phyloP scores from a whole-genome alignment of 1,140 invertebrate species.

The Dreissena rostriformis region DNA sequence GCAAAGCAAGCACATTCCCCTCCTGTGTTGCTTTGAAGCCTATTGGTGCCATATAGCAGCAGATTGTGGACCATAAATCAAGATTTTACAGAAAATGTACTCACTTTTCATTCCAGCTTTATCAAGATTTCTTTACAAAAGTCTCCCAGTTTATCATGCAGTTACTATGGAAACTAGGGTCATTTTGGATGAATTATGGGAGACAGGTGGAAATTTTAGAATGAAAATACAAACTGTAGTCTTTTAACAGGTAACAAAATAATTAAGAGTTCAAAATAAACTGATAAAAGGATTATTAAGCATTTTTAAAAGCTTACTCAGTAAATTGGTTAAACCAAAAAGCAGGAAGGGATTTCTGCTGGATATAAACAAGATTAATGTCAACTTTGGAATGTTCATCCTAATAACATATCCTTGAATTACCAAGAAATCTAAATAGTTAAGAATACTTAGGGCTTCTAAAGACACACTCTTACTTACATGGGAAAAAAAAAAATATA shows the following conservation, averaged over 20 bases:
- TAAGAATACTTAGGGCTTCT: too few relatives aligned
- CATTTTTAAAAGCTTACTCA: too few relatives aligned
- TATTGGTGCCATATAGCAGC: neutral
- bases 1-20: too few relatives aligned
- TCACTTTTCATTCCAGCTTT: slow-evolving; percentile 48
- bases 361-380: neutral
- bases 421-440: neutral
- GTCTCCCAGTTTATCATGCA: slow-evolving; percentile 32
- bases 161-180: slow-evolving; percentile 50
- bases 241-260: neutral
- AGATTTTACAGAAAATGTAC: slow-evolving; percentile 33
- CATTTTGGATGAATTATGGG: slow-evolving; percentile 56
- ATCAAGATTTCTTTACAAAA: slow-evolving; percentile 45
- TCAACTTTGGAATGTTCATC: neutral
- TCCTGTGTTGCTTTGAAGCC: too few relatives aligned
- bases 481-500: too few relatives aligned
- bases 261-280: neutral
- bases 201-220: slow-evolving; percentile 39
- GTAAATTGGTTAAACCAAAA: too few relatives aligned
- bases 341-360: neutral
- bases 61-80: slow-evolving; percentile 47
- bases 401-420: neutral
- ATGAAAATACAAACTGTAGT: neutral
- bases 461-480: too few relatives aligned
- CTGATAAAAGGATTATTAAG: slow-evolving; percentile 10